A percentile compares a stretch with the other conserved stretches of the same genome.
Conservation (phyloP, 2,888 invertebrate genomes). For the Gisinianus flammeolus region DNA sequence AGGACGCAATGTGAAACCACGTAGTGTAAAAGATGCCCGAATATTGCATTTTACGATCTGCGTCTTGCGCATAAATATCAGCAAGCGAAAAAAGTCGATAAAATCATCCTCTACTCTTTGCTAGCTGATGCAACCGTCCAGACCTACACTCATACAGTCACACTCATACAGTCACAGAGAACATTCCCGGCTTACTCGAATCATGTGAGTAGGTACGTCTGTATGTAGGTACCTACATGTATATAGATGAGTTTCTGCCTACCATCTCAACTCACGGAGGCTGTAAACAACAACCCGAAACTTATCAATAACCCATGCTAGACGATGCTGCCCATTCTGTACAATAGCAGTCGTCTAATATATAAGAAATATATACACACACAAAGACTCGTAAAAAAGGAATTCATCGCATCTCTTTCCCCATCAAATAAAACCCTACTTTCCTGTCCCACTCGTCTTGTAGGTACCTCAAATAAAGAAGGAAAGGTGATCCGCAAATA, state of each 20-base stretch:
- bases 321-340: no score
- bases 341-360: no score
- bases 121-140: background rate
- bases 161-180: background rate
- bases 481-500: no score
- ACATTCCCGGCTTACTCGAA: background rate
- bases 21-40: constrained; percentile 24
- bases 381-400: no score
- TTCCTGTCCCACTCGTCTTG: no score
- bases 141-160: background rate
- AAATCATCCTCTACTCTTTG: constrained; percentile 24
- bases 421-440: no score
- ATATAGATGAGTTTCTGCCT: background rate
- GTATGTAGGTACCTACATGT: background rate
- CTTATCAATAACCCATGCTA: background rate
- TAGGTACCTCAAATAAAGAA: no score
- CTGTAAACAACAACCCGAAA: background rate
- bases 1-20: background rate
- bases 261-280: background rate
- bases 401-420: no score
- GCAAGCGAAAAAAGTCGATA: constrained; percentile 37
- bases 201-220: background rate
- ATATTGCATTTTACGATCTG: constrained; percentile 32
- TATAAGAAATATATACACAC: no score
- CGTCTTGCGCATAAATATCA: constrained; percentile 40